Conservation (phyloP, 2,113 vertebrate genomes). For the Condylura cristata region DNA sequence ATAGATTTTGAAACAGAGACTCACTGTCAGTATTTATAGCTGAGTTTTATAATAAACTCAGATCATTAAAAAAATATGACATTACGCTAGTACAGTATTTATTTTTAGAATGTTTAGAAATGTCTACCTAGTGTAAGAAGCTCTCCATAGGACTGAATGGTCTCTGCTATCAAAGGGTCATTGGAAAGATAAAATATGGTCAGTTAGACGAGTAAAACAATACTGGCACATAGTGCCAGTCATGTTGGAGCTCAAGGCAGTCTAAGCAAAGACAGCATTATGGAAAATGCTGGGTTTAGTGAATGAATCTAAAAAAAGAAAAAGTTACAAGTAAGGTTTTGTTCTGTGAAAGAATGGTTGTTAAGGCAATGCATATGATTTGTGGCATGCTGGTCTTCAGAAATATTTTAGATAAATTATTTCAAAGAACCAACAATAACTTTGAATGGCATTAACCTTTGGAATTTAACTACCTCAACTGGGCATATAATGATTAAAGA, state of each 20-base stretch:
- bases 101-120: conserved; percentile 68
- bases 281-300: neutral
- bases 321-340: neutral
- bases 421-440: conserved; percentile 1
- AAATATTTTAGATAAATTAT: conserved; percentile 42
- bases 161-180: neutral
- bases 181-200: neutral
- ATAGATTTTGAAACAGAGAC: conserved; percentile 53
- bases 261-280: neutral
- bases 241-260: neutral
- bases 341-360: neutral
- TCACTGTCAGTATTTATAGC: conserved; percentile 52
- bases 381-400: conserved; percentile 1
- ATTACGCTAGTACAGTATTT: neutral
- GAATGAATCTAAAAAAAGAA: conserved; percentile 20
- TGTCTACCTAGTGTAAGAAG: conserved; percentile 1
- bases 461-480: neutral
- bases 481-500: neutral
- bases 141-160: neutral
- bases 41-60: conserved; percentile 10
- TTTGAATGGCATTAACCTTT: conserved; percentile 14
- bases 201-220: neutral
- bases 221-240: neutral
- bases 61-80: neutral
- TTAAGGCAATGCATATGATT: neutral